phyloP scores from a whole-genome alignment of 1,140 invertebrate species.

The Heterodera schachtii region DNA sequence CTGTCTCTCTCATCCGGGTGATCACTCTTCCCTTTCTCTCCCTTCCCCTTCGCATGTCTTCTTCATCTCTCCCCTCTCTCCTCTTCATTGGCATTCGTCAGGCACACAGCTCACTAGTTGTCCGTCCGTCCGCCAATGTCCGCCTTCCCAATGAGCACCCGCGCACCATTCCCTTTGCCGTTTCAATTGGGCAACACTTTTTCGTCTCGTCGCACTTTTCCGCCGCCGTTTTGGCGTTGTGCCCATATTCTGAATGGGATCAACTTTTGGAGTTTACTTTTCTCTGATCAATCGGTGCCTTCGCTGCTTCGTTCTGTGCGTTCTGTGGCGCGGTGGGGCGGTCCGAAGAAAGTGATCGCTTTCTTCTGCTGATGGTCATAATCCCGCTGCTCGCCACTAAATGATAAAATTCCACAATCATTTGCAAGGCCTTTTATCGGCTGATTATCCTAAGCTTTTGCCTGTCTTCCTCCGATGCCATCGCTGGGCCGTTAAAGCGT shows the following conservation, averaged over 20 bases:
- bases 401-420: neutral
- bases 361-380: constrained; percentile 39
- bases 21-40: neutral
- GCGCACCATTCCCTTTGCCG: constrained; percentile 31
- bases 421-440: neutral
- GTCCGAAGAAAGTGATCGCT: constrained; percentile 47
- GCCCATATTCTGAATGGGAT: neutral
- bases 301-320: neutral
- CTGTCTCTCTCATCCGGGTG: neutral
- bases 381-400: constrained; percentile 44
- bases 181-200: constrained; percentile 40
- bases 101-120: constrained; percentile 47
- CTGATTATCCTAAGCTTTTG: neutral
- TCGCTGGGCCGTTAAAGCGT: constrained; percentile 32
- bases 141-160: constrained; percentile 48
- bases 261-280: too few relatives aligned
- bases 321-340: constrained; percentile 22
- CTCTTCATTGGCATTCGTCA: constrained; percentile 37
- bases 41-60: too few relatives aligned
- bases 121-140: constrained; percentile 33
- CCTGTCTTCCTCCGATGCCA: constrained; percentile 31
- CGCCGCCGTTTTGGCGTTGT: neutral
- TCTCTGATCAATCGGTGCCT: neutral
- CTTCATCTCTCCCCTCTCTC: neutral
- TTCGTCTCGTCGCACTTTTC: constrained; percentile 30